A percentile compares a stretch with the other conserved stretches of the same genome.
These are phyloP conservation scores for Cylindroiulus punctatus DNA, from an alignment of 2,888 invertebrate species.

Conservation along the genomic window DNA sequence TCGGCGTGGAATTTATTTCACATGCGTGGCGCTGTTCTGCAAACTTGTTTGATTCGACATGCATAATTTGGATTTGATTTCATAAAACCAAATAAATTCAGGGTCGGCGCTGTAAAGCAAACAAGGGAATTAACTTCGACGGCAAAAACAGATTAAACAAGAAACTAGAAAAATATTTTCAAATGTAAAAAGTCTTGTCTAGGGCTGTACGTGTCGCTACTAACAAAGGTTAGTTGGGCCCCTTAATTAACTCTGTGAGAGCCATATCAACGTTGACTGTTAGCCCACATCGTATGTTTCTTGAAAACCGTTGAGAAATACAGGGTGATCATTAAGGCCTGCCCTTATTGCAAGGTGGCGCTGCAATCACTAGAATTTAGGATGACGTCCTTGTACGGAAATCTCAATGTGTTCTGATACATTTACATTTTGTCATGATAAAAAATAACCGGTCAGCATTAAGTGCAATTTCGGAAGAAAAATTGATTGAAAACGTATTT, in stretches of 20 bases:
- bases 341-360: too few relatives aligned
- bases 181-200: not conserved
- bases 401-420: too few relatives aligned
- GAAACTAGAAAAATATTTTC: not conserved
- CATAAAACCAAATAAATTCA: constrained; percentile 14
- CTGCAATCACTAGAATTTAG: too few relatives aligned
- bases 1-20: constrained; percentile 30
- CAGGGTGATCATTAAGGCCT: not conserved
- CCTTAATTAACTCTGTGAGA: not conserved
- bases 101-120: not conserved
- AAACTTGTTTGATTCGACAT: constrained; percentile 19
- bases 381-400: too few relatives aligned
- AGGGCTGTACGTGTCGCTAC: not conserved
- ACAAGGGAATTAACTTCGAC: not conserved
- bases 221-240: not conserved
- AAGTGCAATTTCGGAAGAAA: not conserved
- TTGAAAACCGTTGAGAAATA: not conserved
- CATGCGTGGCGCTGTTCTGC: constrained; percentile 5
- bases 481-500: not conserved
- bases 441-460: too few relatives aligned
- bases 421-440: too few relatives aligned
- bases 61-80: constrained; percentile 35
- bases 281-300: not conserved
- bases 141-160: not conserved
- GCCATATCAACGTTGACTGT: not conserved